Conservation (phyloP, 2,113 vertebrate genomes). For the Prochilodus magdalenae region DNA sequence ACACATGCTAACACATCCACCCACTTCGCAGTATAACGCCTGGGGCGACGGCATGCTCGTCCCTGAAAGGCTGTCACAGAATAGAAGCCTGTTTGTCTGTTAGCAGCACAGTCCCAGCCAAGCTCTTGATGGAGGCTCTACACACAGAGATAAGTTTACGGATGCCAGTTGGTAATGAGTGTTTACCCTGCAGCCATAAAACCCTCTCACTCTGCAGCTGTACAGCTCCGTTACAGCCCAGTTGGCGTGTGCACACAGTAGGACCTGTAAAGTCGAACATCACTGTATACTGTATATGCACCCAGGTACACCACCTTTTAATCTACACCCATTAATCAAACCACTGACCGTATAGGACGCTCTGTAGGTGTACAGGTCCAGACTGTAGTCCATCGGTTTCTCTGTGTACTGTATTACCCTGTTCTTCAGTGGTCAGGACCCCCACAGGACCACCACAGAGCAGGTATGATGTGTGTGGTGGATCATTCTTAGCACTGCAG, state of each 20-base stretch:
- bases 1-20: not conserved
- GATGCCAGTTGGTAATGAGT: not conserved
- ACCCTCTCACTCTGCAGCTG: not conserved
- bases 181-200: not conserved
- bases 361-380: too few relatives aligned
- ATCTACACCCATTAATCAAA: too few relatives aligned
- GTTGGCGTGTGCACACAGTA: not conserved
- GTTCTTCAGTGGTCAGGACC: too few relatives aligned
- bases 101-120: not conserved
- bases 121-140: not conserved
- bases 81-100: not conserved
- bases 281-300: not conserved
- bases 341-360: too few relatives aligned
- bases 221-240: not conserved
- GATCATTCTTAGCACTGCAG: too few relatives aligned
- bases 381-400: too few relatives aligned
- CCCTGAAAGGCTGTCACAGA: not conserved
- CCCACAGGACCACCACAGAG: too few relatives aligned
- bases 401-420: too few relatives aligned
- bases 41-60: not conserved
- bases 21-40: not conserved
- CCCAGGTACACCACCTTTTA: too few relatives aligned
- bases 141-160: not conserved
- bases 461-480: too few relatives aligned
- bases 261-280: not conserved